Evolutionary conservation across 2,797 vertebrate genomes (phyloP).

Genomic region (Alauda arvensis): DNA sequence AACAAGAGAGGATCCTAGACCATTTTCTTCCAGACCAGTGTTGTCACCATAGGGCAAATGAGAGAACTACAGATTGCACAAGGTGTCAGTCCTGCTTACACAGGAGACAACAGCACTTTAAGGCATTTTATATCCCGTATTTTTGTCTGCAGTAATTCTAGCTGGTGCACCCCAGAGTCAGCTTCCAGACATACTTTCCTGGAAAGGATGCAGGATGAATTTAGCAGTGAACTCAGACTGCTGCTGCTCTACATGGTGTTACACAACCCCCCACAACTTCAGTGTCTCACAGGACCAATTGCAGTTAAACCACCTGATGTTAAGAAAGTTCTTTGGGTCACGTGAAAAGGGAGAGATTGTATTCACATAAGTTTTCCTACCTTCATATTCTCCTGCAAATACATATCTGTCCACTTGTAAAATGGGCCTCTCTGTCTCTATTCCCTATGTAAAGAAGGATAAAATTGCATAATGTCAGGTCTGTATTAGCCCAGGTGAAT

Average conservation of each 20-base stretch:
- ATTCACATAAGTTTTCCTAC: constrained; percentile 60
- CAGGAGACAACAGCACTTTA: background rate
- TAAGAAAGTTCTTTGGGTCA: background rate
- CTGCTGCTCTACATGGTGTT: background rate
- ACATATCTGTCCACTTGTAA: constrained; percentile 92
- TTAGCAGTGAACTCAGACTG: background rate
- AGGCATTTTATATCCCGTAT: background rate
- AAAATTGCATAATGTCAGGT: background rate
- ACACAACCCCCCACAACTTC: background rate
- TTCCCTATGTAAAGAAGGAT: constrained; percentile 74
- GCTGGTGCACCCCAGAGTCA: background rate
- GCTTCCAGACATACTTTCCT: background rate
- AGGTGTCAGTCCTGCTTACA: background rate
- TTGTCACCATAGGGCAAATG: background rate
- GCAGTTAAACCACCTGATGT: background rate
- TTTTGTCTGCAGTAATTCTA: background rate
- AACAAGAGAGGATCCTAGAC: background rate
- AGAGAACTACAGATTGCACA: background rate
- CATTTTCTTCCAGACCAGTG: background rate
- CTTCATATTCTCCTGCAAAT: constrained; percentile 95
- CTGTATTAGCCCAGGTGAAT: background rate
- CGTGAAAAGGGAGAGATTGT: background rate
- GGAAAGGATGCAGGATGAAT: background rate
- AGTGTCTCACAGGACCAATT: background rate
- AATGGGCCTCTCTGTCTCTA: constrained; percentile 90